Conservation (phyloP, 1,140 invertebrate genomes). For the Cydia splendana region DNA sequence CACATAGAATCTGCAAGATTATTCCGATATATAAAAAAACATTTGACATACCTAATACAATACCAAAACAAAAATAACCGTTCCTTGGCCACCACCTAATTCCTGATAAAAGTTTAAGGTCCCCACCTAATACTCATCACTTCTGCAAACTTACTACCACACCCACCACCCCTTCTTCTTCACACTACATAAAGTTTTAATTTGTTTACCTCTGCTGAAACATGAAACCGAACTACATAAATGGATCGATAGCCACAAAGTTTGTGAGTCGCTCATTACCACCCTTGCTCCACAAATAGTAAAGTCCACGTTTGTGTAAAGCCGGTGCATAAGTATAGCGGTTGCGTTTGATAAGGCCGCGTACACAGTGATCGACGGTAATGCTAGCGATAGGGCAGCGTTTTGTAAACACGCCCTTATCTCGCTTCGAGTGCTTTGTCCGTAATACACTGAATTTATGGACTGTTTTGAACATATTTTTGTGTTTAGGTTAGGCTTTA, state of each 20-base stretch:
- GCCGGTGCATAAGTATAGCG: neutral
- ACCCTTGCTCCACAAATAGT: neutral
- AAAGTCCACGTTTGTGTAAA: neutral
- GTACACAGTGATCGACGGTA: constrained; percentile 21
- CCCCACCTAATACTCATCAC: neutral
- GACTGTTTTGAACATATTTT: constrained; percentile 32
- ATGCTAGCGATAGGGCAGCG: constrained; percentile 23
- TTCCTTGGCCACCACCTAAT: no score
- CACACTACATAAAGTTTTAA: neutral
- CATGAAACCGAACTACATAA: constrained; percentile 16
- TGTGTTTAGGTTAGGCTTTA: constrained; percentile 1
- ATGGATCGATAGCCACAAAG: neutral
- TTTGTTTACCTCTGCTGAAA: neutral
- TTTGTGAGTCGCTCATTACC: neutral
- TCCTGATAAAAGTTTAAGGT: no score
- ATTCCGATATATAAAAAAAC: neutral
- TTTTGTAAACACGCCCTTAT: constrained; percentile 29
- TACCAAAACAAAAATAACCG: no score
- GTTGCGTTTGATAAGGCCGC: constrained; percentile 16
- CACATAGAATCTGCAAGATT: neutral
- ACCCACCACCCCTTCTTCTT: neutral
- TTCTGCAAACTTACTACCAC: neutral
- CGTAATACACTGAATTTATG: constrained; percentile 31
- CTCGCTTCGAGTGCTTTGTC: constrained; percentile 28
- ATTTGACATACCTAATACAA: no score